Evolutionary conservation across 2,797 vertebrate genomes (phyloP), one percentile per base, ranked within the genome.

Genomic region (Botia almorhae): DNA sequence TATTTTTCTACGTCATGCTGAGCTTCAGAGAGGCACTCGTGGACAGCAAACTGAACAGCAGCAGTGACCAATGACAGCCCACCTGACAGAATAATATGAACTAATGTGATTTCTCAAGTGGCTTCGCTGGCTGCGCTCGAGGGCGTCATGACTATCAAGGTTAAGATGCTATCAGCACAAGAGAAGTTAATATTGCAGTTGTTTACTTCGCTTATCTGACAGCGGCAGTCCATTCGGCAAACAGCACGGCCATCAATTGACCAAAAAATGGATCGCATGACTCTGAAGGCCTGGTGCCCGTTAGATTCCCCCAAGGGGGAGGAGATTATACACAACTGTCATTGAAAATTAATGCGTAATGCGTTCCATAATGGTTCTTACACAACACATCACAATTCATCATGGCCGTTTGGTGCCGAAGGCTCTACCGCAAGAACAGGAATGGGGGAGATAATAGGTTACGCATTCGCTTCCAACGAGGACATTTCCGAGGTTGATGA

Each of bases 301-400:
- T 82, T 81, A 58, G 71, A 56, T 72, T 79, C 58, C 46, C 55
- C 33, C 67, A 75, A 26, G 33, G 67, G 69, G 26, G 53, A n/a
- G 43, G 39, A 12, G 55, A 46, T 76, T 39, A 65, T 43, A 65
- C 16, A 36, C 23, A 69, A 46, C 70, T 76, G 81, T 65, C 76
- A 33, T 36, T 21, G 56, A 69, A 80, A 76, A 87, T 84, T 76
- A 84, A 81, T 53, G 68, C 53, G 19, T 80, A 74, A 83, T 80
- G 74, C 53, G 80, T 83, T 80, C 29, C 70, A 82, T 82, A 83
- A 81, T 79, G 68, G 73, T 63, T 48, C 76, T 69, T 80, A 74
- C 81, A 77, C 79, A 77, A 53, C 71, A 73, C 63, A 84, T 82
- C 80, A 81, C 60, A 76, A 77, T 82, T 78, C 39, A 80, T 81